Evolutionary conservation across 1,140 invertebrate species (phyloP).

Genomic region (Stegodyphus dumicola): DNA sequence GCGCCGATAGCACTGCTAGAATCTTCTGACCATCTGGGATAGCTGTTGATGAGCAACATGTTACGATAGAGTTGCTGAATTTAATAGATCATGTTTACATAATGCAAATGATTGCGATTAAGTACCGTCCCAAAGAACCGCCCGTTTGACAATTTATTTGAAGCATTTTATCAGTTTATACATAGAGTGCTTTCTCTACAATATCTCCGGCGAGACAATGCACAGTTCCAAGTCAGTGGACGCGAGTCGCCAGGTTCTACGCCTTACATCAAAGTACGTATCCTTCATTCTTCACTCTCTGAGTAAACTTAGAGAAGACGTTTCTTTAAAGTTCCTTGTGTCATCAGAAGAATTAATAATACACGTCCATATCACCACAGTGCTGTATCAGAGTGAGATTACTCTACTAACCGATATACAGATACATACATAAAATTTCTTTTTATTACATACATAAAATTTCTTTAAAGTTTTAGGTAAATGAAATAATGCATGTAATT

Average conservation of each 20-base stretch:
- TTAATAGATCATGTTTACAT: too few relatives aligned
- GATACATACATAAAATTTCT: too few relatives aligned
- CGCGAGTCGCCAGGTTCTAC: not conserved
- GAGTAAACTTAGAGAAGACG: not conserved
- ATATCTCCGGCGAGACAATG: not conserved
- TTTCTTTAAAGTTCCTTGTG: not conserved
- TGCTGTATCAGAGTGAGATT: too few relatives aligned
- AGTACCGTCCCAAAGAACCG: not conserved
- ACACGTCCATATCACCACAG: not conserved
- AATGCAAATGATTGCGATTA: not conserved
- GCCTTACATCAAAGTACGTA: not conserved
- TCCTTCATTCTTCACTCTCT: not conserved
- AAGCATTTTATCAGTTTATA: too few relatives aligned
- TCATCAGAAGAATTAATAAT: not conserved
- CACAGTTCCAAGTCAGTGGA: not conserved
- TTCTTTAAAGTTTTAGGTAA: too few relatives aligned
- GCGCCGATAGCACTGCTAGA: not conserved
- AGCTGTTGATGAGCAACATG: not conserved
- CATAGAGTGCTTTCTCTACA: constrained; percentile 39
- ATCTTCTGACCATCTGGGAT: constrained; percentile 23
- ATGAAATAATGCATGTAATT: too few relatives aligned
- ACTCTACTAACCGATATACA: too few relatives aligned
- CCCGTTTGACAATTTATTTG: too few relatives aligned
- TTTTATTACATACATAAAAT: too few relatives aligned
- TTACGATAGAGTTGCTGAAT: too few relatives aligned